These are phyloP conservation scores for Lomographa bimaculata DNA, from an alignment of 2,888 invertebrate genomes.

Conservation along the genomic window DNA sequence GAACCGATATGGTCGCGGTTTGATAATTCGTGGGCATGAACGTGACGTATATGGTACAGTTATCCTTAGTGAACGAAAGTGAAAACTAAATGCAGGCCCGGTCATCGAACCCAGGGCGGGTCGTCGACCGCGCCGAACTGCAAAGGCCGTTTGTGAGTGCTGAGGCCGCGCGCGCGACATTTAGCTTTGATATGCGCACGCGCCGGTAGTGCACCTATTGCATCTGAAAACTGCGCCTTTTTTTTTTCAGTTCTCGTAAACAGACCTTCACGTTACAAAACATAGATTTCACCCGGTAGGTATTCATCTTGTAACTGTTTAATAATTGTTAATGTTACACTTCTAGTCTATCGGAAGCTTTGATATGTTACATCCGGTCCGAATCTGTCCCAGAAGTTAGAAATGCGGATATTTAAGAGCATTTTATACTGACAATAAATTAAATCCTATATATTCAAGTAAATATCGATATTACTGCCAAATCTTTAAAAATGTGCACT, in stretches of 20 bases:
- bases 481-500: too few relatives aligned
- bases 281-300: too few relatives aligned
- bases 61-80: conserved; percentile 83
- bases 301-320: conserved; percentile 5
- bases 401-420: conserved; percentile 3
- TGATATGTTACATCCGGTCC: conserved; percentile 13
- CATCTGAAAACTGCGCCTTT: conserved; percentile 8
- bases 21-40: conserved; percentile 59
- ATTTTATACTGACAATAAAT: too few relatives aligned
- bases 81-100: conserved; percentile 80
- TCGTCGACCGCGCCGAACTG: conserved; percentile 81
- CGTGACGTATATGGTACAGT: conserved; percentile 78
- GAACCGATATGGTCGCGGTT: conserved; percentile 47
- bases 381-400: too few relatives aligned
- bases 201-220: conserved; percentile 55
- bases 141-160: conserved; percentile 82
- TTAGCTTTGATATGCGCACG: conserved; percentile 59
- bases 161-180: conserved; percentile 78
- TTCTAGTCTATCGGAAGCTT: conserved; percentile 13
- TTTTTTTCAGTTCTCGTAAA: conserved; percentile 13
- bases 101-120: conserved; percentile 72
- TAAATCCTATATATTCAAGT: too few relatives aligned
- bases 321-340: conserved; percentile 12
- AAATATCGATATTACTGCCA: too few relatives aligned
- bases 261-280: too few relatives aligned